Base-by-base conservation (phyloP, 2,888 invertebrate genomes). In the Chesias legatella region DNA sequence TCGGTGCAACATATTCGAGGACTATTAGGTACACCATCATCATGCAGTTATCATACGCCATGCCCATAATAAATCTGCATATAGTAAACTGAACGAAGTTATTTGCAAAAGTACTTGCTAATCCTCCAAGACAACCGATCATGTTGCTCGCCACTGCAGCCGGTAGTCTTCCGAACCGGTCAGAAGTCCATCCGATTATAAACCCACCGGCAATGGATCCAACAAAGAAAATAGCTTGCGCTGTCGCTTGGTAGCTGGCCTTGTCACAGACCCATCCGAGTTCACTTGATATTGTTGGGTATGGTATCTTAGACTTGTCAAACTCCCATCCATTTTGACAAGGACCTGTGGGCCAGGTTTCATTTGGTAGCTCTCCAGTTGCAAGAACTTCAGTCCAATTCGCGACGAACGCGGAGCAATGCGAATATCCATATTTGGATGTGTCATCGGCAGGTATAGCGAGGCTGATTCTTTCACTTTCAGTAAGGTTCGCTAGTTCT, bases 311-410 rank as follows among this genome's bases (percentile, higher is more conserved):
- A 13, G 66, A 65, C 53, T 57, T 64, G 39, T 79, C 70, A 22
- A 73, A 79, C 42, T 79, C 78, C 79, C 79, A 79, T 35, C 79
- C 79, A 39, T 71, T 34, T 53, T 63, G 58, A 57, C 79, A 79
- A 5, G 71, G 58, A 17, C 61, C 58, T 17, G 55, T 67, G 10
- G 31, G 45, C 79, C 79, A 79, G 1, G 62, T 56, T 9, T 42
- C 33, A 42, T 76, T 53, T 8, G 73, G 71, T 9, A 22, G 48
- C 17, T 38, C 45, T 23, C 66, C 69, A 1, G 43, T 56, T 30
- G 38, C 29, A 8, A 77, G 52, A 7, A 73, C 60, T 5, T 72
- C 63, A 8, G 64, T 73, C 79, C 79, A 79, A 40, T 79, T 76
- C 1, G 60, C 73, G 5, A 54, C 52, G 30, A 71, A 79, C 28